Evolutionary conservation across 2,113 vertebrate genomes (phyloP).

Genomic region (Raja brachyura): DNA sequence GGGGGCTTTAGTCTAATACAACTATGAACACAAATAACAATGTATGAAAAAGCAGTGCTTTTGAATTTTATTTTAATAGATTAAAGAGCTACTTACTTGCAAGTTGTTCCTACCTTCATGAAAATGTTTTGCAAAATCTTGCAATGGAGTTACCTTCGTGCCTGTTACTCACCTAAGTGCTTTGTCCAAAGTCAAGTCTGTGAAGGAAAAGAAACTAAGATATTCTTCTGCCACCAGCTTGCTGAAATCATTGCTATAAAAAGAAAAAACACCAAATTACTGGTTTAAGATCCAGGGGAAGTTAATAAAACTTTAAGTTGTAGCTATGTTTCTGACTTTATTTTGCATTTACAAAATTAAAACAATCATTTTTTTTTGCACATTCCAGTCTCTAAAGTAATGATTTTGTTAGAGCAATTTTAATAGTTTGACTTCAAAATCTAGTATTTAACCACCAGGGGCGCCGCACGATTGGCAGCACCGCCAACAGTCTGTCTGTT

Average conservation of each 20-base stretch:
- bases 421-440: neutral
- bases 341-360: neutral
- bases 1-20: neutral
- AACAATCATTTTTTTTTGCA: neutral
- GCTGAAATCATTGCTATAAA: conserved; percentile 68
- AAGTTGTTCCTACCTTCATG: neutral
- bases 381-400: neutral
- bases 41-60: neutral
- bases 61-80: conserved; percentile 6
- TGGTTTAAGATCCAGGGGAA: neutral
- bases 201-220: conserved; percentile 68
- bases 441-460: neutral
- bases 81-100: neutral
- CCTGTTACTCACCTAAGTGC: conserved; percentile 58
- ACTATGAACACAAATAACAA: too few species aligned
- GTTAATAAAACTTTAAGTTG: neutral
- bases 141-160: neutral
- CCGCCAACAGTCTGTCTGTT: too few species aligned
- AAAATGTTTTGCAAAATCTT: neutral
- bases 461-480: too few species aligned
- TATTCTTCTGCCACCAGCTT: conserved; percentile 71
- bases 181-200: conserved; percentile 61
- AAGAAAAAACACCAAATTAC: neutral
- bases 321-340: neutral
- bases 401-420: neutral